Evolutionary conservation across 1,140 invertebrate genomes (phyloP).

Genomic region (Trichogramma pretiosum): DNA sequence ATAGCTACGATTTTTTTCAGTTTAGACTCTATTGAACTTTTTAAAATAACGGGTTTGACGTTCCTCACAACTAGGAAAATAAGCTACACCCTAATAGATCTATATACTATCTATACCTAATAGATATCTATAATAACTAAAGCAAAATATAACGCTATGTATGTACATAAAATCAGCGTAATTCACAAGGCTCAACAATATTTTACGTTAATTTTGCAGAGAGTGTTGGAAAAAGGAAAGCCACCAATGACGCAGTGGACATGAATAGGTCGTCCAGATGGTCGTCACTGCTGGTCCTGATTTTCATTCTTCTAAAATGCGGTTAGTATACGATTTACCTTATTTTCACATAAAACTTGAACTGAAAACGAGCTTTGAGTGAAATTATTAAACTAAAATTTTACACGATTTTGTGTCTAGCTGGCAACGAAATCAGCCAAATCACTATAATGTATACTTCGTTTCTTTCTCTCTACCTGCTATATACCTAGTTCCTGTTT

Average conservation of each 20-base stretch:
- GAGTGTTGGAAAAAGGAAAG: slow-evolving; percentile 9
- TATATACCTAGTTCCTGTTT: too few relatives aligned
- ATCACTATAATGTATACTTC: too few relatives aligned
- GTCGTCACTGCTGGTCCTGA: slow-evolving; percentile 36
- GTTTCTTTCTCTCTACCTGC: too few relatives aligned
- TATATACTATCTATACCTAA: too few relatives aligned
- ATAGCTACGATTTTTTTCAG: too few relatives aligned
- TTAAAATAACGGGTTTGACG: too few relatives aligned
- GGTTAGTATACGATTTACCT: slow-evolving; percentile 32
- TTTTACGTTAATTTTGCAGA: slow-evolving; percentile 8
- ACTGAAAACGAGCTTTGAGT: not conserved
- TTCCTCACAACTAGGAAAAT: not conserved
- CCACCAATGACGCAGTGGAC: slow-evolving; percentile 40
- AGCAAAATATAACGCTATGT: not conserved
- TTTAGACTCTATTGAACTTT: too few relatives aligned
- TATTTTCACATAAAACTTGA: not conserved
- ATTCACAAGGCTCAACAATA: not conserved
- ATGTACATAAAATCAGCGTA: not conserved
- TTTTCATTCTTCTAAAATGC: slow-evolving; percentile 38
- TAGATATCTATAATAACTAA: too few relatives aligned
- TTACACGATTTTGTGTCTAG: not conserved
- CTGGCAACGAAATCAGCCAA: not conserved
- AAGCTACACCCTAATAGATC: not conserved
- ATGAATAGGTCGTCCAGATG: slow-evolving; percentile 42
- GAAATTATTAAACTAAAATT: too few relatives aligned